phyloP scores from a whole-genome alignment of 1,140 invertebrate genomes.

The Ericerus pela region DNA sequence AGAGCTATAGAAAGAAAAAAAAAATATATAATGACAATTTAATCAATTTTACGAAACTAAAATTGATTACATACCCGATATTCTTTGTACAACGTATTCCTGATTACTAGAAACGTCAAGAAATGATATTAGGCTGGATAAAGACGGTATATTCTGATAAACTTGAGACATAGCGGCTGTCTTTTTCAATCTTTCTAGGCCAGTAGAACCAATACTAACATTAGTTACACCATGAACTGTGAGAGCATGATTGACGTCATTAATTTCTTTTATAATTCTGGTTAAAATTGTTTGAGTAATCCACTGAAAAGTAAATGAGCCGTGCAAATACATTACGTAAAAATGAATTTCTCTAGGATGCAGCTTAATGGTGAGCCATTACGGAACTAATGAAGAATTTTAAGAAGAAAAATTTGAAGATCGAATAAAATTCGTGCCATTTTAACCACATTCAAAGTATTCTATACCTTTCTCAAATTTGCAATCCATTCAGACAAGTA shows the following conservation, averaged over 20 bases:
- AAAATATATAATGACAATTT: not conserved
- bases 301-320: constrained; percentile 43
- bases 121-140: constrained; percentile 56
- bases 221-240: constrained; percentile 51
- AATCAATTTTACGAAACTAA: not conserved
- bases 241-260: constrained; percentile 46
- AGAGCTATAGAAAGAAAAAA: constrained; percentile 37
- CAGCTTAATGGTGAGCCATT: not conserved
- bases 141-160: constrained; percentile 45
- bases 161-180: constrained; percentile 46
- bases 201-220: constrained; percentile 49
- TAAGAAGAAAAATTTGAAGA: not conserved
- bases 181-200: constrained; percentile 50
- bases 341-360: not conserved
- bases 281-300: constrained; percentile 58
- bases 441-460: too few species aligned
- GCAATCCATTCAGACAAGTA: constrained; percentile 48
- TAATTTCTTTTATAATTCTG: constrained; percentile 51
- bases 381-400: not conserved
- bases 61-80: constrained; percentile 35
- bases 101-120: constrained; percentile 63
- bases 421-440: constrained; percentile 31
- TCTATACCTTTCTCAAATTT: constrained; percentile 45
- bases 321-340: not conserved
- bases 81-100: constrained; percentile 62